Conservation (phyloP, 1,140 invertebrate species). For the Zeugodacus cucurbitae region DNA sequence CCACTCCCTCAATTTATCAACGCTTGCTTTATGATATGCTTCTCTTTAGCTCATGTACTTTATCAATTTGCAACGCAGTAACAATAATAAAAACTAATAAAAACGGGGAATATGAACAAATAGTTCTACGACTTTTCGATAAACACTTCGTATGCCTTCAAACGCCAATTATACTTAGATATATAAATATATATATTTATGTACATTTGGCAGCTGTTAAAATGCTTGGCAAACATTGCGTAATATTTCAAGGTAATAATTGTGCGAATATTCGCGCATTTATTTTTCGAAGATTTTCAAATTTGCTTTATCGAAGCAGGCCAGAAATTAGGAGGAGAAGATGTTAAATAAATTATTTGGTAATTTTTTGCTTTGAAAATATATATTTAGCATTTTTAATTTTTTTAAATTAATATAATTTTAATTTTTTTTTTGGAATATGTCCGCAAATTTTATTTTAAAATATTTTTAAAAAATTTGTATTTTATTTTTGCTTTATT, state of each 20-base stretch:
- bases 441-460: too few species aligned
- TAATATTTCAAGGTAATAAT: background rate
- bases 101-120: background rate
- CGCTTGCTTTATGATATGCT: background rate
- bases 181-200: background rate
- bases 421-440: too few species aligned
- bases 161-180: background rate
- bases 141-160: background rate
- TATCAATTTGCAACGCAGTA: conserved; percentile 1
- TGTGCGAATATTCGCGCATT: background rate
- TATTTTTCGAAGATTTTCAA: background rate
- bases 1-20: background rate
- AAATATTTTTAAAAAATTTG: too few species aligned
- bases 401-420: too few species aligned
- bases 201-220: background rate
- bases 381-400: too few species aligned
- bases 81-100: background rate
- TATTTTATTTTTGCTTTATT: too few species aligned
- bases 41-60: background rate
- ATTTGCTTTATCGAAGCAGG: background rate
- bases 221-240: background rate
- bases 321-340: too few species aligned
- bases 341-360: too few species aligned
- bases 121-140: background rate
- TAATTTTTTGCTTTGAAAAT: too few species aligned